Base-by-base conservation (phyloP, 2,797 vertebrate species). In the Poecilia gillii region DNA sequence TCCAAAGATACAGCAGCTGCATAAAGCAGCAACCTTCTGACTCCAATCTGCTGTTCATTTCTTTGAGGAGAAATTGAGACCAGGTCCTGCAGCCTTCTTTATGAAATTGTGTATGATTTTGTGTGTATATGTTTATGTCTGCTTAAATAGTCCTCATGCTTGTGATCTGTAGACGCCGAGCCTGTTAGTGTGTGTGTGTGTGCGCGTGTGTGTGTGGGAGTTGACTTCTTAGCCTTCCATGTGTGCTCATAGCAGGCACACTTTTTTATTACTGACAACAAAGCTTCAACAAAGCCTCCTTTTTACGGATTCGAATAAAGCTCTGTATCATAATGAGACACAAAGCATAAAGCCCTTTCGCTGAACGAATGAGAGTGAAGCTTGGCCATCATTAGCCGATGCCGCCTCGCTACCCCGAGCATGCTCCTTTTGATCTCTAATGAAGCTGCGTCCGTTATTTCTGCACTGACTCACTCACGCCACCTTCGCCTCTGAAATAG, bases 251-350 rank as follows among this genome's bases (percentile, higher is more conserved):
- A 93, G 91, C 92, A 93, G 94, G 93, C 93, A 87, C 86, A 90
- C 86, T 91, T 94, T 71, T 91, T 95, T 94, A 93, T 92, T 91
- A 82, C 89, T 82, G 84, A 94, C 94, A 94, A 95, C 94, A 95
- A 95, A 94, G 94, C 92, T 90, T 84, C 85, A 89, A 92, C 91
- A 94, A 93, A 94, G 92, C 90, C 89, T 91, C 72, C 73, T 86
- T 92, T 94, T 94, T 91, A 94, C 53, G 18, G 90, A 89, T 91
- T 87, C 74, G 73, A 85, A 89, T 87, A 85, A 91, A 92, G 85
- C 76, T 87, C 79, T 75, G 36, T 33, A 93, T 95, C 92, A 91
- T 95, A 95, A 94, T 57, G 76, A 90, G 92, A 92, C 91, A 88
- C 83, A 84, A 86, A 92, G 87, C 78, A 7, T 72, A 83, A 90